Conservation (phyloP, 2,113 vertebrate genomes). For the Petrocephalus microphthalmus region DNA sequence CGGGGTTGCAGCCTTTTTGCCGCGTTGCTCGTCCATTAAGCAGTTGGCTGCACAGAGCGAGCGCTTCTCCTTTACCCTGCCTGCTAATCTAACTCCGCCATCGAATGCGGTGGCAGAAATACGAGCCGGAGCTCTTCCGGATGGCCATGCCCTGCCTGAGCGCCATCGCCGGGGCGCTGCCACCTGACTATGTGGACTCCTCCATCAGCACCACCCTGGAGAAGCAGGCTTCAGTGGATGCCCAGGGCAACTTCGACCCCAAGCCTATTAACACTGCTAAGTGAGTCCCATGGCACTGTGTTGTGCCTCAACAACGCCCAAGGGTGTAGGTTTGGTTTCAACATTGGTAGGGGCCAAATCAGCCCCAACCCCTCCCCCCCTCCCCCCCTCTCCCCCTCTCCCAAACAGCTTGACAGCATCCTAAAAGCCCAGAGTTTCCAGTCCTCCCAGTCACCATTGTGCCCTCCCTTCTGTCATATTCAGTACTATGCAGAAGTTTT, state of each 20-base stretch:
- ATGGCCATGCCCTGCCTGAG: slow-evolving; percentile 97
- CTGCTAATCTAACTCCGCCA: slow-evolving; percentile 41
- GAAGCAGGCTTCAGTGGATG: slow-evolving; percentile 80
- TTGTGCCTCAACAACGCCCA: background rate
- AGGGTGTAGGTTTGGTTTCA: background rate
- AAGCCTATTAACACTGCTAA: slow-evolving; percentile 81
- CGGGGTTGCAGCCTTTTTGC: slow-evolving; percentile 39
- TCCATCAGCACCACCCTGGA: slow-evolving; percentile 75
- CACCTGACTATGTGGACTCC: slow-evolving; percentile 89
- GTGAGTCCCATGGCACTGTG: slow-evolving; percentile 52
- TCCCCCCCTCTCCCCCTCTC: background rate
- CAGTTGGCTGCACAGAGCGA: background rate
- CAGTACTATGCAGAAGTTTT: background rate
- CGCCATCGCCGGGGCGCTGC: slow-evolving; percentile 88
- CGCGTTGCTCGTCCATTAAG: slow-evolving; percentile 33
- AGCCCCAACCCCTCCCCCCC: background rate
- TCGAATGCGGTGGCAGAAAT: slow-evolving; percentile 72
- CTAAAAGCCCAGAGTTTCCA: background rate
- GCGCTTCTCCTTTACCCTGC: slow-evolving; percentile 26
- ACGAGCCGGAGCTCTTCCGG: slow-evolving; percentile 90
- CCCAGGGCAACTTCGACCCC: slow-evolving; percentile 95
- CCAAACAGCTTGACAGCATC: background rate
- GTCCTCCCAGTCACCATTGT: background rate
- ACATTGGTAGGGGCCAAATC: background rate
- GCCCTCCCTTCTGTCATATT: background rate